Evolutionary conservation across 2,113 vertebrate species (phyloP).

Genomic region (Rynchops niger): DNA sequence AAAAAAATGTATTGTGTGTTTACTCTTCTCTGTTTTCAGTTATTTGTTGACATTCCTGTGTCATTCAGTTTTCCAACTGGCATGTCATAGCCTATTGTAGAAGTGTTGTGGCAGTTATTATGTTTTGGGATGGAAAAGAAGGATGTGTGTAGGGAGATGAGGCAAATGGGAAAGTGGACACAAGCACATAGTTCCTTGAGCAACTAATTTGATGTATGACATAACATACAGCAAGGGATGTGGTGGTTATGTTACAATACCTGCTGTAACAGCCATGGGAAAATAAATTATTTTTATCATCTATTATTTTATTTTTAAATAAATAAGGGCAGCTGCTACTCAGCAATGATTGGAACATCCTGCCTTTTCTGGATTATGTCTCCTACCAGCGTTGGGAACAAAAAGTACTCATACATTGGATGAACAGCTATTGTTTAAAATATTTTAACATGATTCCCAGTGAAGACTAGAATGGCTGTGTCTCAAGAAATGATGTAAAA

Average conservation of each 20-base stretch:
- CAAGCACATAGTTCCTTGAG: background rate
- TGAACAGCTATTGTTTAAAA: conserved; percentile 12
- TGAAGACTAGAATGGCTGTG: background rate
- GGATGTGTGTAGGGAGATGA: background rate
- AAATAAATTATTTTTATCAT: background rate
- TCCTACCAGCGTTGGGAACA: background rate
- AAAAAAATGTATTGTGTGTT: background rate
- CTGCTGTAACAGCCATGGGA: background rate
- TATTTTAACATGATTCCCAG: background rate
- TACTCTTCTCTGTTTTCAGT: background rate
- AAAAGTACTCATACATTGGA: background rate
- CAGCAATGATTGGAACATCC: background rate
- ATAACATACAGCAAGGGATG: background rate
- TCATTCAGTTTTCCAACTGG: background rate
- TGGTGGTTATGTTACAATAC: background rate
- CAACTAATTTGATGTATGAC: background rate
- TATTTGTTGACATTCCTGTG: background rate
- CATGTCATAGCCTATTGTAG: background rate
- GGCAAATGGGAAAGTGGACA: background rate
- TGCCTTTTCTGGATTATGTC: conserved; percentile 19
- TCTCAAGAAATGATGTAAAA: background rate
- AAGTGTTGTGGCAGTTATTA: background rate
- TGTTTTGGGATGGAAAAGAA: background rate
- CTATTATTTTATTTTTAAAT: background rate
- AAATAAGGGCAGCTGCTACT: background rate